A percentile compares a stretch with the other conserved stretches of the same genome.
Conservation (phyloP, 2,797 vertebrate genomes). For the Lutra lutra region DNA sequence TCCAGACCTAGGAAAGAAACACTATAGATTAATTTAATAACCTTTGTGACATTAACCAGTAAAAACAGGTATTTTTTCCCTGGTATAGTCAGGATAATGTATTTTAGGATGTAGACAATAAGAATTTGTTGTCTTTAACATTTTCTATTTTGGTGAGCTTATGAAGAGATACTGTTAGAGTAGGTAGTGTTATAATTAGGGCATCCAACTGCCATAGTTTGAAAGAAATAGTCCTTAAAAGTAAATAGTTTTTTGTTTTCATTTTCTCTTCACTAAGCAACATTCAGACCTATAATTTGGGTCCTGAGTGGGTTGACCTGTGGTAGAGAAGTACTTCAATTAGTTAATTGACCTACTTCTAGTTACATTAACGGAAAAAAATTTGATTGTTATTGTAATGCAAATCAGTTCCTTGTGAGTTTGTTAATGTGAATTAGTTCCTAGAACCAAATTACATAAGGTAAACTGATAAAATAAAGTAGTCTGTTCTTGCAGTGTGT, state of each 20-base stretch:
- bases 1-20: background rate
- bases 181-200: background rate
- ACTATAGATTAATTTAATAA: background rate
- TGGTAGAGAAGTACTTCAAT: background rate
- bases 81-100: background rate
- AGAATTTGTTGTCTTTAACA: conserved; percentile 7
- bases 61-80: background rate
- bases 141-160: conserved; percentile 40
- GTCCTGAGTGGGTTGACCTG: background rate
- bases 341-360: background rate
- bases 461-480: conserved; percentile 5
- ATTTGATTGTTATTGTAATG: background rate
- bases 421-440: background rate
- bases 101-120: background rate
- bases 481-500: background rate
- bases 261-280: conserved; percentile 31
- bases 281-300: background rate
- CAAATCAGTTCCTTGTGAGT: background rate
- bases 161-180: background rate
- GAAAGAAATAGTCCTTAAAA: conserved; percentile 15
- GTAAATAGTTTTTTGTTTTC: background rate
- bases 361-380: background rate
- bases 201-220: background rate
- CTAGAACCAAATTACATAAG: background rate
- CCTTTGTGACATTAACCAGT: background rate